phyloP scores from a whole-genome alignment of 2,797 vertebrate species.

The Hemibagrus guttatus region DNA sequence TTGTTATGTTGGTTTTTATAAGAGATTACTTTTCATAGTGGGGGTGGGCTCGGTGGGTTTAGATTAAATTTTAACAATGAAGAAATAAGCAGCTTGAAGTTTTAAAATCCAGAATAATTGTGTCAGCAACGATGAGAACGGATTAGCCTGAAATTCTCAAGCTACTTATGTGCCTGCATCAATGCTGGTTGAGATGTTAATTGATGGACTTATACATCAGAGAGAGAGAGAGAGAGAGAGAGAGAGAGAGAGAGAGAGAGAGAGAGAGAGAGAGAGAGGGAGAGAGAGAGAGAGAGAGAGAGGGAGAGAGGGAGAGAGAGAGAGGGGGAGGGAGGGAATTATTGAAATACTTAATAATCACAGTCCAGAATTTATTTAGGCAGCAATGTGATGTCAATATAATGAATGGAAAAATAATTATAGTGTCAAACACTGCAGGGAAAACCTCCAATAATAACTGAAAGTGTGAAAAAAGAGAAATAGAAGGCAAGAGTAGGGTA shows the following conservation, averaged over 20 bases:
- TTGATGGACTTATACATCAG: constrained; percentile 26
- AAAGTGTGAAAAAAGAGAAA: not conserved
- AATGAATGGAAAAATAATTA: constrained; percentile 4
- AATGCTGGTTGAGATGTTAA: constrained; percentile 23
- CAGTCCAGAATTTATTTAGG: constrained; percentile 18
- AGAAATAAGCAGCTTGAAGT: constrained; percentile 27
- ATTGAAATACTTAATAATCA: constrained; percentile 18
- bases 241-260: not conserved
- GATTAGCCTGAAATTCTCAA: constrained; percentile 31
- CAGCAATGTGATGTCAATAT: constrained; percentile 3
- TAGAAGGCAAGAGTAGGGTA: not conserved
- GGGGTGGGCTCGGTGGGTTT: not conserved
- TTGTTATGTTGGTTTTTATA: not conserved
- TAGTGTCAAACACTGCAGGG: not conserved
- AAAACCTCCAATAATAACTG: constrained; percentile 4
- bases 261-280: not conserved
- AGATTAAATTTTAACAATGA: constrained; percentile 23
- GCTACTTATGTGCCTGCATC: constrained; percentile 20
- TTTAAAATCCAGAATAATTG: constrained; percentile 26
- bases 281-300: constrained; percentile 1
- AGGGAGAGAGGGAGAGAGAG: not conserved
- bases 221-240: constrained; percentile 1
- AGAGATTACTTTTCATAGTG: not conserved
- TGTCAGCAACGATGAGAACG: constrained; percentile 20
- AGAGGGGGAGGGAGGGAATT: not conserved